Evolutionary conservation across 2,113 vertebrate species (phyloP).

Genomic region (Crotalus tigris): DNA sequence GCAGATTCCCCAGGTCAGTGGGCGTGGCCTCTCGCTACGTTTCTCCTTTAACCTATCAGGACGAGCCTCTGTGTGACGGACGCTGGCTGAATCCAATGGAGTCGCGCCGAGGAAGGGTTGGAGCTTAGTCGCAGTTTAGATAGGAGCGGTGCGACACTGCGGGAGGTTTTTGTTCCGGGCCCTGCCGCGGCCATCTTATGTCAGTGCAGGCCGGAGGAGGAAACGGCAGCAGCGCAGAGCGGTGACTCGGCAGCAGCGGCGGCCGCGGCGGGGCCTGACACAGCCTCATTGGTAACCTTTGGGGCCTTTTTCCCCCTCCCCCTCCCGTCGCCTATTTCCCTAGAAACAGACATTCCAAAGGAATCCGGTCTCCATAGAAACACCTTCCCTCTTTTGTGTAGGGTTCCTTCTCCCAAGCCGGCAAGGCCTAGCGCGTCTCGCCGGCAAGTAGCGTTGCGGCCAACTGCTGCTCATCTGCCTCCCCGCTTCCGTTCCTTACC

Average conservation of each 20-base stretch:
- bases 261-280: slow-evolving; percentile 33
- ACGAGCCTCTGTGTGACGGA: not conserved
- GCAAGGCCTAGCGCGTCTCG: not conserved
- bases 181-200: slow-evolving; percentile 49
- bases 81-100: slow-evolving; percentile 40
- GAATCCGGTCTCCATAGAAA: slow-evolving; percentile 17
- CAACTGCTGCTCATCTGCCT: not conserved
- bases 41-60: not conserved
- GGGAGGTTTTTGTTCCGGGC: slow-evolving; percentile 41
- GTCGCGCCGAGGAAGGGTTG: slow-evolving; percentile 54
- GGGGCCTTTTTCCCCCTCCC: not conserved
- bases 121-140: slow-evolving; percentile 45
- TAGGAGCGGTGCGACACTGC: slow-evolving; percentile 50
- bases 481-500: not conserved
- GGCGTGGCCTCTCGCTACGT: not conserved
- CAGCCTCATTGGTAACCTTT: slow-evolving; percentile 27
- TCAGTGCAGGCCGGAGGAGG: slow-evolving; percentile 39
- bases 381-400: not conserved
- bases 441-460: not conserved
- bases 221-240: slow-evolving; percentile 29
- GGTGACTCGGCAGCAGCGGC: slow-evolving; percentile 33
- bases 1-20: slow-evolving; percentile 4
- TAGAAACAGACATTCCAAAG: not conserved
- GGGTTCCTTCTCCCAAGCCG: not conserved
- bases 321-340: not conserved